phyloP scores from a whole-genome alignment of 2,113 vertebrate genomes.

The Limanda limanda region DNA sequence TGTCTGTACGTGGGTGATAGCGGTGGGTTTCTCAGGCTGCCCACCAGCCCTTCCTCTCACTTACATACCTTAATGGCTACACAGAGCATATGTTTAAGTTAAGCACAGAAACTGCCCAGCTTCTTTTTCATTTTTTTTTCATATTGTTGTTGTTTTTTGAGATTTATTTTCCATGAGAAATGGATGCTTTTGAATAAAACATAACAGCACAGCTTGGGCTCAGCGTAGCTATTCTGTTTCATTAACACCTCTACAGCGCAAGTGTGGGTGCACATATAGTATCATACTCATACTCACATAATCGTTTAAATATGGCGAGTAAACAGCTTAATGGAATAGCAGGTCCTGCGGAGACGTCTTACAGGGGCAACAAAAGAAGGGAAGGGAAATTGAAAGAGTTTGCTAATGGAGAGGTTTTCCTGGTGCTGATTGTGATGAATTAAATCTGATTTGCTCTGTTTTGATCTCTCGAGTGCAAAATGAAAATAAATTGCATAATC shows the following conservation, averaged over 20 bases:
- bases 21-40: background rate
- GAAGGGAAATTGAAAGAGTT: background rate
- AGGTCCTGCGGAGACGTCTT: constrained; percentile 6
- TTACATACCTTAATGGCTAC: constrained; percentile 63
- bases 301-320: constrained; percentile 13
- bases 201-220: constrained; percentile 33
- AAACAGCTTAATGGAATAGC: constrained; percentile 19
- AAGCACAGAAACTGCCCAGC: constrained; percentile 16
- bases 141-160: background rate
- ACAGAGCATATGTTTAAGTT: constrained; percentile 57
- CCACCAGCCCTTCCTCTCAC: constrained; percentile 35
- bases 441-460: background rate
- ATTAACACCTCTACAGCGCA: constrained; percentile 25
- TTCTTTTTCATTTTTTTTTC: constrained; percentile 25
- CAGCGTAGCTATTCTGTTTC: constrained; percentile 11
- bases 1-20: constrained; percentile 59
- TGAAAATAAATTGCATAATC: constrained; percentile 3
- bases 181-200: constrained; percentile 48
- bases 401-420: background rate
- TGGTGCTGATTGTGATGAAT: constrained; percentile 20
- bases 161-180: constrained; percentile 28
- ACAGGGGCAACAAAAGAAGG: background rate
- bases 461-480: background rate
- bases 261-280: background rate
- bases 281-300: constrained; percentile 17